Evolutionary conservation across 2,113 vertebrate species (phyloP).

Genomic region (Catharus minimus): DNA sequence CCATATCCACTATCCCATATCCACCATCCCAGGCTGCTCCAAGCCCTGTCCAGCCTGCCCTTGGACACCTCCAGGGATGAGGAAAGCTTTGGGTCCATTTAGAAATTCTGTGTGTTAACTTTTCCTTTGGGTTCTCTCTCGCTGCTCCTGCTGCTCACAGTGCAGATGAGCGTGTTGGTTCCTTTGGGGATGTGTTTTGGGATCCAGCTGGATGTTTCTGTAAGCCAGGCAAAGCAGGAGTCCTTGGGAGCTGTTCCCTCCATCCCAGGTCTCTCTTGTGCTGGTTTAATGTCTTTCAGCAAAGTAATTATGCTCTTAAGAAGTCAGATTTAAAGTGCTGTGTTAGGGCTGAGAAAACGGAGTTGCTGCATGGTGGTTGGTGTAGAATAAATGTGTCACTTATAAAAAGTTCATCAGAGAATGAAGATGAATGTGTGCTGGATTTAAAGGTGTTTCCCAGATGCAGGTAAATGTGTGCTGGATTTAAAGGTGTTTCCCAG

Average conservation of each 20-base stretch:
- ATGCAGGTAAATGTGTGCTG: background rate
- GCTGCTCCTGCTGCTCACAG: background rate
- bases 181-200: background rate
- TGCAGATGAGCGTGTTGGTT: background rate
- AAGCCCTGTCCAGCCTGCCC: background rate
- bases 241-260: conserved; percentile 10
- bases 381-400: background rate
- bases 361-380: background rate
- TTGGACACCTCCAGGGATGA: background rate
- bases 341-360: background rate
- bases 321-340: background rate
- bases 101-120: background rate
- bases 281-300: background rate
- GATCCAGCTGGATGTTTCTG: background rate
- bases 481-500: background rate
- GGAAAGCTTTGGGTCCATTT: background rate
- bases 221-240: background rate
- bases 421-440: background rate
- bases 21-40: background rate
- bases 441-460: background rate
- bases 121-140: background rate
- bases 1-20: too few relatives aligned
- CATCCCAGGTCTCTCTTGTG: background rate
- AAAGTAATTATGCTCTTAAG: background rate
- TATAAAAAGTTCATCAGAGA: background rate